These are phyloP conservation scores for Halcyon badia DNA, from an alignment of 2,797 vertebrate species.

Conservation along the genomic window DNA sequence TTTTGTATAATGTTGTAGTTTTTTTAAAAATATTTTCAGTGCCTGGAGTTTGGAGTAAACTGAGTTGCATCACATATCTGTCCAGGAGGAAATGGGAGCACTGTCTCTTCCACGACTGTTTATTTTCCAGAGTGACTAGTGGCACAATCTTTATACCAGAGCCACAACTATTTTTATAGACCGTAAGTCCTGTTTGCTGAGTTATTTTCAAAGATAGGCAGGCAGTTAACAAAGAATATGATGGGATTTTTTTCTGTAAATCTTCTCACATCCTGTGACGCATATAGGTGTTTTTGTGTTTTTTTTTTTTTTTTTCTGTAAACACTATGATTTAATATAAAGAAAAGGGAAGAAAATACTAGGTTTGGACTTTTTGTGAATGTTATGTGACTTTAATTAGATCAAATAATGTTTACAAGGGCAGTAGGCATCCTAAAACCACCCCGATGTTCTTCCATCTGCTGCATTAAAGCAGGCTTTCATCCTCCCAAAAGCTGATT, in stretches of 20 bases:
- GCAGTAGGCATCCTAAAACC: constrained; percentile 32
- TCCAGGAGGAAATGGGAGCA: not conserved
- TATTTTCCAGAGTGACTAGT: not conserved
- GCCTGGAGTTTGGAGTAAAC: not conserved
- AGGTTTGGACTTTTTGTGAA: not conserved
- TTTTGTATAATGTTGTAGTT: rapidly evolving
- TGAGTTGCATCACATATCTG: not conserved
- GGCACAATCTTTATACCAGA: not conserved
- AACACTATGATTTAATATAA: not conserved
- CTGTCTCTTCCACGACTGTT: not conserved
- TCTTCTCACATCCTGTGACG: not conserved
- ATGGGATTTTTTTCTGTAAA: not conserved
- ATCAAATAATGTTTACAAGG: constrained; percentile 37
- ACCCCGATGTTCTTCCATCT: constrained; percentile 35
- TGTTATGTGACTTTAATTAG: not conserved
- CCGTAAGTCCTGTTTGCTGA: not conserved
- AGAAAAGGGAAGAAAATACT: not conserved
- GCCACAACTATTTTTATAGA: not conserved
- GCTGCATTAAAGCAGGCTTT: constrained; percentile 16
- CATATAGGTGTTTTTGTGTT: not conserved
- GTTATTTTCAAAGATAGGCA: not conserved
- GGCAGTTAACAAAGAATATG: not conserved
- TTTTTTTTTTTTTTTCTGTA: not conserved
- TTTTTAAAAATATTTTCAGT: not conserved
- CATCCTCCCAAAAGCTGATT: constrained; percentile 36